Base-by-base conservation (phyloP, 2,888 invertebrate species). In the Drosophila niveifrons region DNA sequence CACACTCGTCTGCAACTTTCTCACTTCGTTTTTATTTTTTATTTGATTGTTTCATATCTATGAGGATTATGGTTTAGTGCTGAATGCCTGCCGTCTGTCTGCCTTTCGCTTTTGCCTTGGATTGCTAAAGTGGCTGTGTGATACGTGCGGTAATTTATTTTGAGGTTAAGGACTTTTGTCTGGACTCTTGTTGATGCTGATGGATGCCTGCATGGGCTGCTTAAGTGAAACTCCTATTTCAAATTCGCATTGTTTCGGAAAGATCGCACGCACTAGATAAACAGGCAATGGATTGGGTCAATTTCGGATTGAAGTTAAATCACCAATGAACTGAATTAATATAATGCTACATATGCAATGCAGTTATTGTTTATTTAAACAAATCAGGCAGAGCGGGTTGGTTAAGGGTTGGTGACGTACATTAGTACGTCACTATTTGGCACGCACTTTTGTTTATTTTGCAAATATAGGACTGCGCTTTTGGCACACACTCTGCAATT, bases 31-130 rank as follows among this genome's bases (percentile, higher is more conserved):
- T 69, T 23, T 23, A 4, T 18, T 28, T 69, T 76, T 83, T 81
- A 78, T 88, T 83, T 88, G 89, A 88, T 85, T 85, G 89, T 86
- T 88, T 86, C 79, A 79, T 88, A 85, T 85, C 88, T 86, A 81
- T 85, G 84, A 81, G 83, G 84, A 88, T 85, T 88, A 85, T 75
- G 81, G 82, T 55, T 74, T 63, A 82, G 71, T 75, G 77, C 57
- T 69, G 76, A 66, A 69, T 75, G 68, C 28, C 41, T 75, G 68
- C 28, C 41, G 47, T 36, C 58, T 65, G 52, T 41, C 56, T 65
- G 62, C 51, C 41, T 43, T 41, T 29, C 44, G 64, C 23, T 6
- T 23, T 23, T 23, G 23, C 23, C 23, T 23, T 23, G 23, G 23
- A 23, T 31, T 31, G n/a, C 36, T 4, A 36, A 70, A 59, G 75